Base-by-base conservation (phyloP, 2,797 vertebrate genomes). In the Hyperoplus immaculatus region DNA sequence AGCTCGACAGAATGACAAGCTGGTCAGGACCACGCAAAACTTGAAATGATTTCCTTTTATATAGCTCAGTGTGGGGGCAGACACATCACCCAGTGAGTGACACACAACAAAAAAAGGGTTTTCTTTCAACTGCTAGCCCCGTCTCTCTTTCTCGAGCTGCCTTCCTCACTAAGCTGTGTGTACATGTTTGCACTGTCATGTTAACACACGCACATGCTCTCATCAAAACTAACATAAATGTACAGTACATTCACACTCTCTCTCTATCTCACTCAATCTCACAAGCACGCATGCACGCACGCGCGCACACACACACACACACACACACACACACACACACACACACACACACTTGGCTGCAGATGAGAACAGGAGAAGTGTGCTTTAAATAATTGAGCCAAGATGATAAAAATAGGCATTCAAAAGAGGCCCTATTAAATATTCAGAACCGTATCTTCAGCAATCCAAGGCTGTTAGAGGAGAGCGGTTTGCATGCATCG, bases 341-440 rank as follows among this genome's bases (percentile, higher is more conserved):
- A 45, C 46, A 69, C 49, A 64, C 47, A 62, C 64, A 49, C 62
- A 59, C 16, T 4, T 9, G 3, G 51, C 77, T 76, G 79, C 78
- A 78, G 82, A 89, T 79, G 81, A 86, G 85, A 85, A 80, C 77
- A 78, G 85, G 76, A 90, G 82, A 89, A 72, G 81, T 65, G 54
- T 3, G 70, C 86, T 90, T 87, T 93, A 89, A 94, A 94, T 94
- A 93, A 95, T 93, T 94, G 88, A 95, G 88, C 78, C 68, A 55
- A 80, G 77, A 82, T 77, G 92, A 92, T 93, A 93, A 94, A 94
- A 95, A 95, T 94, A 94, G 92, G 78, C 74, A 49, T 92, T 89
- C 68, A 88, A 83, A 93, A 93, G 83, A 87, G 49, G 77, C 70
- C 49, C 51, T 72, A 91, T 94, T 87, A 94, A 92, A 93, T 92